Evolutionary conservation across 2,797 vertebrate species (phyloP), one percentile per base, ranked within the genome.

Genomic region (Limnodromus scolopaceus): DNA sequence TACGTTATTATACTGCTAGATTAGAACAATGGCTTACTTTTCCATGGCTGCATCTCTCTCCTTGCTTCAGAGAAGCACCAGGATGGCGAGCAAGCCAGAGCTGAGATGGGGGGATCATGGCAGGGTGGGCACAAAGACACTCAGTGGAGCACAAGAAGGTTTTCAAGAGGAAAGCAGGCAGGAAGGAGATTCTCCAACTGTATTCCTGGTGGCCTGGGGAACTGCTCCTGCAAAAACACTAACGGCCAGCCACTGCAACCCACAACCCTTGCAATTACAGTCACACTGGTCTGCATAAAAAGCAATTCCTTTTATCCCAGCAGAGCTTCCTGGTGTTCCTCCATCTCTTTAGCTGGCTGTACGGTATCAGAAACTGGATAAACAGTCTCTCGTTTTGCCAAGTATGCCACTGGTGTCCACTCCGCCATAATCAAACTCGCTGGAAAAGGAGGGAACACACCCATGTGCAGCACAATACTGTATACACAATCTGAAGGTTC

Each of bases 101-200:
- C 14, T 2, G 1, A 64, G 41, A 57, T 0, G 0, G 64, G 19
- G 7, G 20, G 15, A 53, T 46, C 18, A 4, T 24, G 1, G 46
- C 5, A 34, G 38, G 3, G 66, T 1, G 1, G 60, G 34, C 11
- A 45, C 30, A 34, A 28, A 60, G 13, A 17, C 28, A 69, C 16
- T 41, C 32, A 11, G 23, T 1, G 13, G 11, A 41, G 32, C 16
- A 71, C 9, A 69, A 25, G 32, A 57, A n/a, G 20, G 12, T 25
- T 43, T 82, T 30, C 8, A 10, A 55, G 48, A 41, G 22, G 45
- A 28, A 64, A 81, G 19, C 54, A 3, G 16, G 36, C 1, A 1
- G 58, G 28, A 51, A 72, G 39, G 27, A 78, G 27, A 55, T 30
- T 76, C 27, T 69, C 54, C 24, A 72, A 1, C 34, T 49, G 24